Conservation (phyloP, 2,113 vertebrate genomes). For the Eretmodus cyanostictus region DNA sequence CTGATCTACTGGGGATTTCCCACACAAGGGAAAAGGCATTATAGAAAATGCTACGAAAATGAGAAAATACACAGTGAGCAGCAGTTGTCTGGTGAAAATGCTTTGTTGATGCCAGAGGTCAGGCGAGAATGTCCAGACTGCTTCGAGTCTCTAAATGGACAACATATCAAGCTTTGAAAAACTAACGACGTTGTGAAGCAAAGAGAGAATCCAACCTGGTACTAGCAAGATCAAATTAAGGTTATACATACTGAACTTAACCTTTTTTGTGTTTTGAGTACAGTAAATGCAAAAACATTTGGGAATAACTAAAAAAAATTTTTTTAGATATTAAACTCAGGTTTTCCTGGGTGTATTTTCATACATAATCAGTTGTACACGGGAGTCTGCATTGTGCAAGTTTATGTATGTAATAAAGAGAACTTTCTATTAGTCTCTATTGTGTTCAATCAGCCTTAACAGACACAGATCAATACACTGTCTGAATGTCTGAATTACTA, state of each 20-base stretch:
- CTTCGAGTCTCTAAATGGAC: not conserved
- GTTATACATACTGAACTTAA: not conserved
- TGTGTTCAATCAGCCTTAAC: constrained; percentile 55
- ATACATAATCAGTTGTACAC: not conserved
- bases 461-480: constrained; percentile 52
- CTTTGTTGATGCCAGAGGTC: not conserved
- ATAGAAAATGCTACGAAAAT: not conserved
- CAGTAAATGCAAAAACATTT: not conserved
- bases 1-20: not conserved
- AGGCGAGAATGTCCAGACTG: not conserved
- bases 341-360: not conserved
- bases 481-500: constrained; percentile 42
- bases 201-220: not conserved
- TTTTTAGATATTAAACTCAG: not conserved
- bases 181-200: not conserved
- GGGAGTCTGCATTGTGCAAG: not conserved
- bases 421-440: constrained; percentile 42
- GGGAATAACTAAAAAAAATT: not conserved
- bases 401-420: not conserved
- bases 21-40: not conserved
- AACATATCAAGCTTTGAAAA: not conserved
- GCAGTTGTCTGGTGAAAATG: not conserved
- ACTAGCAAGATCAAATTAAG: not conserved
- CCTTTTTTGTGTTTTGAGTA: not conserved
- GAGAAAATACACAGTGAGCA: not conserved